Evolutionary conservation across 92 coral and sea anemone genomes (phyloP).

Genomic region (Zoanthus solanderi): DNA sequence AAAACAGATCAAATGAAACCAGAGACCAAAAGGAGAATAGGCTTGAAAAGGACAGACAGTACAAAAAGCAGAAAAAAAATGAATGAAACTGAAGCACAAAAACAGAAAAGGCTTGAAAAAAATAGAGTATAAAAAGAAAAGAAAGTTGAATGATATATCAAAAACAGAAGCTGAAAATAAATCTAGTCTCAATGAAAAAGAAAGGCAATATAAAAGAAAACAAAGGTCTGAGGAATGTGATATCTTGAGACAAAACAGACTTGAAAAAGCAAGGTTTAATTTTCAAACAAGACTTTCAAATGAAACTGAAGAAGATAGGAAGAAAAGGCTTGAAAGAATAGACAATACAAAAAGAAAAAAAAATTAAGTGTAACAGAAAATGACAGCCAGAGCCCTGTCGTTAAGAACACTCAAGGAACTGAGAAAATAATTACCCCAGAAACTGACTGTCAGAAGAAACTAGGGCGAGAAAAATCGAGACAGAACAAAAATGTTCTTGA

Average conservation of each 20-base stretch:
- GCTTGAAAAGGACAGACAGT: conserved; percentile 2
- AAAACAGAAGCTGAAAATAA: conserved; percentile 10
- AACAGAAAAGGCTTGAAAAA: background rate
- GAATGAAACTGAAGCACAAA: background rate
- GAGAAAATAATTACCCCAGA: no score
- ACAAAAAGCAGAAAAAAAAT: conserved; percentile 4
- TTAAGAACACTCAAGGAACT: no score
- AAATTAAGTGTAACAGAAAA: background rate
- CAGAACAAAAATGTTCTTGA: no score
- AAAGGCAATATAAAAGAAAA: conserved; percentile 2
- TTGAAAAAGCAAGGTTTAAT: conserved; percentile 3
- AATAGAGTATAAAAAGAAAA: background rate
- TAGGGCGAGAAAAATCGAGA: no score
- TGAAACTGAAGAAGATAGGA: background rate
- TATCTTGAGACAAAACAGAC: background rate
- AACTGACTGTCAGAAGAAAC: no score
- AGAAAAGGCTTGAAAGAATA: no score
- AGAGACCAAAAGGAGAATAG: background rate
- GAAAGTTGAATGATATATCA: background rate
- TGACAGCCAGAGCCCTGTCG: background rate
- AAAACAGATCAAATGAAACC: background rate
- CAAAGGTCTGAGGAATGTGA: conserved; percentile 12
- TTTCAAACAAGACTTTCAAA: background rate
- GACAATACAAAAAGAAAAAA: background rate
- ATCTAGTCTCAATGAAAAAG: conserved; percentile 9